phyloP scores from a whole-genome alignment of 2,888 invertebrate genomes.

The Ectemnius continuus region DNA sequence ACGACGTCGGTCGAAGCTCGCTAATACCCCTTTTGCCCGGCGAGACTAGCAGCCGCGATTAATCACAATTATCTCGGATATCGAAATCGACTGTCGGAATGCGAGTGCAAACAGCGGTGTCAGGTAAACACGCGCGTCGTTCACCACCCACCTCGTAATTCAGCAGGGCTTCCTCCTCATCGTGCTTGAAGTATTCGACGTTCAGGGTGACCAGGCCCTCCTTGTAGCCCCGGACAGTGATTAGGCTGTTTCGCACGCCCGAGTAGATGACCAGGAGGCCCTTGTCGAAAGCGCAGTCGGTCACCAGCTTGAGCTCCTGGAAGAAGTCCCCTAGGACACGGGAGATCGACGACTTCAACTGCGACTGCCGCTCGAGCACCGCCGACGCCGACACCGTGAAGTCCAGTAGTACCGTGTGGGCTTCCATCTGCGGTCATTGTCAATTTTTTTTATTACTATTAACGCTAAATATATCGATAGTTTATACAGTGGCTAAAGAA shows the following conservation, averaged over 20 bases:
- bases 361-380: constrained; percentile 83
- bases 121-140: constrained; percentile 24
- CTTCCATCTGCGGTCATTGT: constrained; percentile 82
- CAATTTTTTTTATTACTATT: constrained; percentile 11
- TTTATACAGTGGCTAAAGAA: background rate
- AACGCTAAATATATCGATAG: background rate
- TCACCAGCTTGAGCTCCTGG: constrained; percentile 84
- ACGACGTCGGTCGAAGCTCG: no score
- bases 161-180: constrained; percentile 85
- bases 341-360: constrained; percentile 84
- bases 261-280: constrained; percentile 85
- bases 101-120: constrained; percentile 36
- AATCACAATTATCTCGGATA: background rate
- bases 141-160: constrained; percentile 85
- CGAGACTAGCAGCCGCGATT: no score
- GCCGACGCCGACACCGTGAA: constrained; percentile 87
- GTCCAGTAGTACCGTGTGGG: constrained; percentile 88
- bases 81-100: constrained; percentile 22
- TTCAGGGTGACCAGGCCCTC: constrained; percentile 89
- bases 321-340: constrained; percentile 86
- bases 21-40: no score
- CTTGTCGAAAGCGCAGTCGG: constrained; percentile 84
- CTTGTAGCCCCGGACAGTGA: constrained; percentile 86
- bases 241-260: constrained; percentile 85
- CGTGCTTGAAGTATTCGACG: constrained; percentile 89